Conservation (phyloP, 2,888 invertebrate genomes). For the Vandiemenella viatica region DNA sequence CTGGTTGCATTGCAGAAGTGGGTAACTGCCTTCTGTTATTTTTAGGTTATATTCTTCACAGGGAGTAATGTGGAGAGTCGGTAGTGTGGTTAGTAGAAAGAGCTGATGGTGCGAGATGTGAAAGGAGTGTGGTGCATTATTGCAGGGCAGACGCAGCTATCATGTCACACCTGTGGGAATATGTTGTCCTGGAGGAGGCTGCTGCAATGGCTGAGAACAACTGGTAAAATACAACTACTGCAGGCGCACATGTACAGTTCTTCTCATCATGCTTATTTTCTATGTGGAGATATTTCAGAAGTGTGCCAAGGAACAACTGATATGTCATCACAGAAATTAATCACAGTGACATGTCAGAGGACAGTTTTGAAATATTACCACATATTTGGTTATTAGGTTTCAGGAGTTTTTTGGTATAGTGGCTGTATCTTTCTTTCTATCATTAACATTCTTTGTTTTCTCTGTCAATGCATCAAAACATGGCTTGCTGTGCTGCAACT, state of each 20-base stretch:
- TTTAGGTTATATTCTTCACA: not conserved
- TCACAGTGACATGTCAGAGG: too few relatives aligned
- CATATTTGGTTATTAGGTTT: too few relatives aligned
- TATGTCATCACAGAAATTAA: too few relatives aligned
- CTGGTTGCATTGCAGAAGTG: too few relatives aligned
- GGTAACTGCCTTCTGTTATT: too few relatives aligned
- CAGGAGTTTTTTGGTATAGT: too few relatives aligned
- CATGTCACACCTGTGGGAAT: constrained; percentile 78
- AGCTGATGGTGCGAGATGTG: not conserved
- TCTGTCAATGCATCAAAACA: too few relatives aligned
- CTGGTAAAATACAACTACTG: constrained; percentile 33
- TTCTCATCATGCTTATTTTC: constrained; percentile 15
- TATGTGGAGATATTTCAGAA: constrained; percentile 14
- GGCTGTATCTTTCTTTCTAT: too few relatives aligned
- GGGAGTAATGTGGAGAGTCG: not conserved
- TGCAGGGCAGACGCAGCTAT: constrained; percentile 83
- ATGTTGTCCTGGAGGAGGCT: constrained; percentile 45
- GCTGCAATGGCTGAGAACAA: constrained; percentile 22
- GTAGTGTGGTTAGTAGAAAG: not conserved
- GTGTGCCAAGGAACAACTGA: not conserved
- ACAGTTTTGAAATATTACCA: too few relatives aligned
- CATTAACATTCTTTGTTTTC: too few relatives aligned
- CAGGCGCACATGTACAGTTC: constrained; percentile 9
- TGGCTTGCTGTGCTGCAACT: too few relatives aligned
- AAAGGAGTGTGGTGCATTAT: constrained; percentile 18